These are phyloP conservation scores for Achroia grisella DNA, from an alignment of 1,140 invertebrate species.

Conservation along the genomic window DNA sequence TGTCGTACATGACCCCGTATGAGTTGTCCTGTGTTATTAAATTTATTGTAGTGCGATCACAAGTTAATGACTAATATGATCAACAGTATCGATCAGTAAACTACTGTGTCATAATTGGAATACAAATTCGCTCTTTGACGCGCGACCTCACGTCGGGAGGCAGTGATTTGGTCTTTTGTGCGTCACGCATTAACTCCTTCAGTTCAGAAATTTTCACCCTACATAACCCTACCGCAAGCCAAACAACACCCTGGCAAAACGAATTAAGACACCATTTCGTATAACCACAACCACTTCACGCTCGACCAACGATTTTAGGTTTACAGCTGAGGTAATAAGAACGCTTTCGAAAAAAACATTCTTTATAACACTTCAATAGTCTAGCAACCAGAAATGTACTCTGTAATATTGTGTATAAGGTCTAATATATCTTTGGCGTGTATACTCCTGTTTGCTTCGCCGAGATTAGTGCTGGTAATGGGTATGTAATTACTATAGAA, in stretches of 20 bases:
- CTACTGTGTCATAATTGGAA: conserved; percentile 66
- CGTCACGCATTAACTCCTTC: conserved; percentile 69
- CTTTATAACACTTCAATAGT: neutral
- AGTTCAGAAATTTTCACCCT: conserved; percentile 51
- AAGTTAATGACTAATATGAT: conserved; percentile 16
- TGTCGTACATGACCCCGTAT: no score
- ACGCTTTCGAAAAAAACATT: conserved; percentile 34
- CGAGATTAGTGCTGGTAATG: conserved; percentile 64
- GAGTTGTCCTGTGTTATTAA: no score
- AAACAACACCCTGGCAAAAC: conserved; percentile 29
- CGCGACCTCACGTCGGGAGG: conserved; percentile 40
- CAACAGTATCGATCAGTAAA: conserved; percentile 46
- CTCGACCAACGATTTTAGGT: conserved; percentile 46
- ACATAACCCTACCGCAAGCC: conserved; percentile 10
- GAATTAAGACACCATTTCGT: conserved; percentile 19
- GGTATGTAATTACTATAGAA: conserved; percentile 67
- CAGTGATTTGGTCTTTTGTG: conserved; percentile 70
- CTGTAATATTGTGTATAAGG: conserved; percentile 21
- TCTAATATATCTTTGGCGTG: conserved; percentile 18
- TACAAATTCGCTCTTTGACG: conserved; percentile 71
- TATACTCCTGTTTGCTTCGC: conserved; percentile 8
- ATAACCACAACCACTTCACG: conserved; percentile 9
- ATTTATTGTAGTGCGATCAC: no score
- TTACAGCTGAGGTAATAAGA: conserved; percentile 51
- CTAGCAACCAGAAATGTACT: conserved; percentile 13